A percentile compares a stretch with the other conserved stretches of the same genome.
phyloP scores from a whole-genome alignment of 2,888 invertebrate genomes.

The Epistrophella euchroma region DNA sequence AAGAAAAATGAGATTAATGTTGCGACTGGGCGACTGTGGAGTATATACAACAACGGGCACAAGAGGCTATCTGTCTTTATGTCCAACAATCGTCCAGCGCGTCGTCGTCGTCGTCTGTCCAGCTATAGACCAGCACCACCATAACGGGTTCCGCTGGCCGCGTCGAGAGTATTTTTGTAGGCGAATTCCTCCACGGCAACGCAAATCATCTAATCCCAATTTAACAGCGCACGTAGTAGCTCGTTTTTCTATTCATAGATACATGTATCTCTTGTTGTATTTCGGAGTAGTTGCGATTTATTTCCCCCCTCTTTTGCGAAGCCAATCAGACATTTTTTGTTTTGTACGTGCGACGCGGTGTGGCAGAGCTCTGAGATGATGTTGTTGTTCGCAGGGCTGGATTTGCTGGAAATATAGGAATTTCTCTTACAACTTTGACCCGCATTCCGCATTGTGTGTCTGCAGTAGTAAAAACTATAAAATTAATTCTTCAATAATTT shows the following conservation, averaged over 20 bases:
- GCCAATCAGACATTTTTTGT: slow-evolving; percentile 69
- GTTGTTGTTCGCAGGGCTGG: slow-evolving; percentile 1
- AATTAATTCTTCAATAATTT: too few relatives aligned
- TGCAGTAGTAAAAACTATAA: too few relatives aligned
- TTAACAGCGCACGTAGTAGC: slow-evolving; percentile 76
- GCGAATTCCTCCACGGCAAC: slow-evolving; percentile 75
- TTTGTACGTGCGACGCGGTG: slow-evolving; percentile 39
- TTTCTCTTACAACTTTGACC: too few relatives aligned
- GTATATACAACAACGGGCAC: slow-evolving; percentile 54
- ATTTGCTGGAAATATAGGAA: neutral
- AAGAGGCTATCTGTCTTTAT: slow-evolving; percentile 70
- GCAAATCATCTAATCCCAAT: slow-evolving; percentile 76
- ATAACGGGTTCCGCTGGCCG: slow-evolving; percentile 57
- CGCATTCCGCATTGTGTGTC: too few relatives aligned
- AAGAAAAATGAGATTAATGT: slow-evolving; percentile 70
- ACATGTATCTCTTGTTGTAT: slow-evolving; percentile 43
- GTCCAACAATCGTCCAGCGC: slow-evolving; percentile 61
- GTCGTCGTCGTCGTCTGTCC: slow-evolving; percentile 53
- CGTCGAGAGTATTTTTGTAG: slow-evolving; percentile 65
- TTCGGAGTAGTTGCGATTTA: slow-evolving; percentile 67
- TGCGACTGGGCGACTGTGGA: slow-evolving; percentile 52
- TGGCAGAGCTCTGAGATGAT: slow-evolving; percentile 47
- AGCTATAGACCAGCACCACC: slow-evolving; percentile 1
- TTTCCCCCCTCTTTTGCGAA: slow-evolving; percentile 58
- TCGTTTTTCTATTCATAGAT: slow-evolving; percentile 72